Percentiles rank a stretch among this genome's conserved stretches.
Evolutionary conservation across 2,113 vertebrate species (phyloP).

Genomic region (Callorhinus ursinus): DNA sequence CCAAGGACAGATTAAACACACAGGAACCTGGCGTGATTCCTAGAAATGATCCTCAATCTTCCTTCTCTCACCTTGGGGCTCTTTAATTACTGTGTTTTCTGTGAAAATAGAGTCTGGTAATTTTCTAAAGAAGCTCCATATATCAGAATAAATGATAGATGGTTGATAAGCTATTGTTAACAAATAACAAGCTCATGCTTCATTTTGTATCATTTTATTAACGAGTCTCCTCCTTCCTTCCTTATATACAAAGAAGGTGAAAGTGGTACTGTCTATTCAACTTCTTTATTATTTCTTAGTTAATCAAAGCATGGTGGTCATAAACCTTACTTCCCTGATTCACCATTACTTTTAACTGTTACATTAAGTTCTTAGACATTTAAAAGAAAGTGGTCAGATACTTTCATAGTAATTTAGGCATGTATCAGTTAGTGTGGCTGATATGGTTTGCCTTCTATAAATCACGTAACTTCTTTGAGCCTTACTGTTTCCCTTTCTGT

Average conservation of each 20-base stretch:
- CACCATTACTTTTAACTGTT: not conserved
- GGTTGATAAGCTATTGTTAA: not conserved
- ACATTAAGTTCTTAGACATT: not conserved
- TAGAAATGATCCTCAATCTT: slow-evolving; percentile 1
- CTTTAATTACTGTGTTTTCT: slow-evolving; percentile 47
- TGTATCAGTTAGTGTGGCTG: not conserved
- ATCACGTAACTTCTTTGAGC: not conserved
- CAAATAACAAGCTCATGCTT: not conserved
- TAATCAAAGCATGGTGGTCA: not conserved
- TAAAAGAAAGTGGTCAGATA: not conserved
- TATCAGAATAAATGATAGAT: not conserved
- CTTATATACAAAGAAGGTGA: not conserved
- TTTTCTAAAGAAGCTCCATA: not conserved
- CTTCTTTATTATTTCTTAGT: not conserved
- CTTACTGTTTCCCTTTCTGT: not conserved
- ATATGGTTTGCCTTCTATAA: not conserved
- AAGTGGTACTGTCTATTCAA: not conserved
- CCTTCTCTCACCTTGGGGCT: not conserved
- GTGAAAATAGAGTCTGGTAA: not conserved
- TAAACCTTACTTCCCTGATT: not conserved
- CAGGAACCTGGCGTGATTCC: not conserved
- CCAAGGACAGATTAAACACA: slow-evolving; percentile 47
- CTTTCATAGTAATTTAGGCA: not conserved
- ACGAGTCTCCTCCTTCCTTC: not conserved
- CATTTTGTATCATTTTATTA: slow-evolving; percentile 35